These are phyloP conservation scores for Macaria notata DNA, from an alignment of 2,888 invertebrate genomes.

Conservation along the genomic window DNA sequence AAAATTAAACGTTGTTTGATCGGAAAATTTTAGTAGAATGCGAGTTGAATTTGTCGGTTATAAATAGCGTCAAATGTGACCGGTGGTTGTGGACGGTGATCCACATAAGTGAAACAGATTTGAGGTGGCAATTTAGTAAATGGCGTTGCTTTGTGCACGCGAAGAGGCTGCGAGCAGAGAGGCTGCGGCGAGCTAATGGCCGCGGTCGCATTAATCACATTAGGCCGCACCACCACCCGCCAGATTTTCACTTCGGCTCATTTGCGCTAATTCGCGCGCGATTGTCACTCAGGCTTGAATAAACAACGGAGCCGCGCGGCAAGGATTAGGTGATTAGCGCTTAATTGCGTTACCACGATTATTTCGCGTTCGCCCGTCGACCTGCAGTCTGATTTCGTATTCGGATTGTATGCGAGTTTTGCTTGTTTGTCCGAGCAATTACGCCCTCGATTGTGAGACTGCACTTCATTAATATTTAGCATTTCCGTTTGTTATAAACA, in stretches of 20 bases:
- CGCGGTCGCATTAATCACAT: constrained; percentile 77
- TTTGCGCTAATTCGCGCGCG: constrained; percentile 81
- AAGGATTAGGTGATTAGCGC: constrained; percentile 82
- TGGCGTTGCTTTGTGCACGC: constrained; percentile 18
- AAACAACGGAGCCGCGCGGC: constrained; percentile 77
- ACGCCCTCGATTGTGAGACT: constrained; percentile 36
- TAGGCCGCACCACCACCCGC: constrained; percentile 57
- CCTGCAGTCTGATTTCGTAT: constrained; percentile 75
- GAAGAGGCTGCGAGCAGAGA: constrained; percentile 20
- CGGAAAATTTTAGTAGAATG: too few species aligned
- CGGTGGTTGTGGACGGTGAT: too few species aligned
- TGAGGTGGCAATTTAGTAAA: constrained; percentile 16
- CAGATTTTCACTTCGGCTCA: constrained; percentile 82
- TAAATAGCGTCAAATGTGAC: too few species aligned
- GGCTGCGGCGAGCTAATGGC: constrained; percentile 58
- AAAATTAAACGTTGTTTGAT: too few species aligned
- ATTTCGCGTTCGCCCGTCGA: constrained; percentile 72
- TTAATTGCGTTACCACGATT: constrained; percentile 80
- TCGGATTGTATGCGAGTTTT: constrained; percentile 67
- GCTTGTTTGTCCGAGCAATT: constrained; percentile 46
- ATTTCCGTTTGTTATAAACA: constrained; percentile 20
- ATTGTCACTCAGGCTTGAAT: constrained; percentile 82
- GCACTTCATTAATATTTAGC: constrained; percentile 33
- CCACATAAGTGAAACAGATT: constrained; percentile 4
- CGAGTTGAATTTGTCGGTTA: too few species aligned